Evolutionary conservation across 2,888 invertebrate species (phyloP).

Genomic region (Pristionchus arcanus): DNA sequence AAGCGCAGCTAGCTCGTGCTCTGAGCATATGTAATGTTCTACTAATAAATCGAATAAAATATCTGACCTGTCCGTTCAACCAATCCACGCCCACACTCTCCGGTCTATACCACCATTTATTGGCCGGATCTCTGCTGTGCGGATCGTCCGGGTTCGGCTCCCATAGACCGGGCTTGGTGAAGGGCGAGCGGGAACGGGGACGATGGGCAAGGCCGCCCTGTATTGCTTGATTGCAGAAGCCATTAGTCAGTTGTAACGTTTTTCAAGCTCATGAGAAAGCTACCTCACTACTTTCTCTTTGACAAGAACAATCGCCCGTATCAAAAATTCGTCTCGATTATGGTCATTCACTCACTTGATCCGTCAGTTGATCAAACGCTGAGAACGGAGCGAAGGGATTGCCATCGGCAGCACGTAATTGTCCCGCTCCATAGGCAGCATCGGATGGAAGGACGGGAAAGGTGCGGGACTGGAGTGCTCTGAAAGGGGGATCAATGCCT

Average conservation of each 20-base stretch:
- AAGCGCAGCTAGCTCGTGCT: too few relatives aligned
- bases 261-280: too few relatives aligned
- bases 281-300: too few relatives aligned
- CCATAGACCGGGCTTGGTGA: constrained; percentile 75
- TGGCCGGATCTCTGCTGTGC: constrained; percentile 74
- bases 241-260: too few relatives aligned
- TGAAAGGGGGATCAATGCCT: not conserved
- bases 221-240: too few relatives aligned
- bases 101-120: constrained; percentile 73
- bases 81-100: constrained; percentile 72
- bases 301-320: too few relatives aligned
- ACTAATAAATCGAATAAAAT: too few relatives aligned
- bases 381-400: constrained; percentile 58
- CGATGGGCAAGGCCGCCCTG: constrained; percentile 69
- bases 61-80: constrained; percentile 74
- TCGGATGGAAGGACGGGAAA: constrained; percentile 67
- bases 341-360: not conserved
- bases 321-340: too few relatives aligned
- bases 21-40: too few relatives aligned
- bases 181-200: constrained; percentile 72
- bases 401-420: constrained; percentile 19
- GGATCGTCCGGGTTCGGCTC: constrained; percentile 76
- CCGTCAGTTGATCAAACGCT: constrained; percentile 52
- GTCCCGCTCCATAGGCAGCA: constrained; percentile 60
- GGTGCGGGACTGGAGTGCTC: constrained; percentile 51